A percentile compares a stretch with the other conserved stretches of the same genome.
Evolutionary conservation across 2,888 invertebrate species (phyloP).

Genomic region (Hydroisotoma schaefferi): DNA sequence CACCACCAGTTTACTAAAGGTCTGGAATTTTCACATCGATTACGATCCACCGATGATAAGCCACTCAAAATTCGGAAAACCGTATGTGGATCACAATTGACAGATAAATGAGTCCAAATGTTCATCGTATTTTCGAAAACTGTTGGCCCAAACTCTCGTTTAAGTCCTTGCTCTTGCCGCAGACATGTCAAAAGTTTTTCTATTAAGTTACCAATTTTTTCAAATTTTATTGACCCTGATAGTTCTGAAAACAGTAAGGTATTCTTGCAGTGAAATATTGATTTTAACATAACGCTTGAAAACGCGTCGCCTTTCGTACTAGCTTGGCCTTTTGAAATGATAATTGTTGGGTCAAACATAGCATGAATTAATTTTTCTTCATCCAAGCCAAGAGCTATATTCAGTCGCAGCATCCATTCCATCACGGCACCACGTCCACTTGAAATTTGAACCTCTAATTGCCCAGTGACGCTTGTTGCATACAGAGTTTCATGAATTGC

Average conservation of each 20-base stretch:
- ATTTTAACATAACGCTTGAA: conserved; percentile 29
- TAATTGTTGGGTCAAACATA: conserved; percentile 21
- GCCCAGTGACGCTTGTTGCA: neutral
- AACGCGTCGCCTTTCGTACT: conserved; percentile 41
- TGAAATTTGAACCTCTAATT: neutral
- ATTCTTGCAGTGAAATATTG: conserved; percentile 23
- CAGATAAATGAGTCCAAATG: conserved; percentile 39
- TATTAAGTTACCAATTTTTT: conserved; percentile 32
- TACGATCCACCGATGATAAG: conserved; percentile 28
- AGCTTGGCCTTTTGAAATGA: conserved; percentile 10
- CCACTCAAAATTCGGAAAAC: conserved; percentile 36
- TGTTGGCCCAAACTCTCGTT: conserved; percentile 22
- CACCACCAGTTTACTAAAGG: conserved; percentile 42
- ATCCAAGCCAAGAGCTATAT: conserved; percentile 16
- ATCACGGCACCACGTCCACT: neutral
- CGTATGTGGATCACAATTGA: conserved; percentile 36
- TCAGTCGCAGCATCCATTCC: conserved; percentile 1
- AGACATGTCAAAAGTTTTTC: conserved; percentile 27
- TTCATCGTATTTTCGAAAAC: conserved; percentile 26
- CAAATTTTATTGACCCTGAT: conserved; percentile 21
- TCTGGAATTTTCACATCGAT: conserved; percentile 27
- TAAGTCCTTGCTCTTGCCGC: conserved; percentile 20
- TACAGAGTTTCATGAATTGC: neutral
- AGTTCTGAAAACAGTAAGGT: conserved; percentile 28
- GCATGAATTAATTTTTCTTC: conserved; percentile 13